Evolutionary conservation across 1,140 invertebrate genomes (phyloP).

Genomic region (Bombus turneri): DNA sequence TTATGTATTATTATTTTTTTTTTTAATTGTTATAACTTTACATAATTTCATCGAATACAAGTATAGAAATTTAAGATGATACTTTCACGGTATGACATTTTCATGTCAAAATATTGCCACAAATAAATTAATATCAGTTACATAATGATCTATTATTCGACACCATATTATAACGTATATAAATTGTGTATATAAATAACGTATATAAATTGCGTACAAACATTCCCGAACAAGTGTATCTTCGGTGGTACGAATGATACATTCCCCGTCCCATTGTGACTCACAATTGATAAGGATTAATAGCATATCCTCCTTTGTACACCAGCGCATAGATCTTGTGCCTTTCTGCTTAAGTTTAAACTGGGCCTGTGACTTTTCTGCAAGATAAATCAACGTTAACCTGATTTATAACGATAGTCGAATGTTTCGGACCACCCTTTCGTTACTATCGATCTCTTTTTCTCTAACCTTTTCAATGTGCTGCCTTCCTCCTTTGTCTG

Average conservation of each 20-base stretch:
- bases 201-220: not conserved
- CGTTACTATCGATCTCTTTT: slow-evolving; percentile 29
- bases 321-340: slow-evolving; percentile 14
- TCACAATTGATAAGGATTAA: slow-evolving; percentile 45
- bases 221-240: not conserved
- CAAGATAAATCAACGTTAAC: slow-evolving; percentile 52
- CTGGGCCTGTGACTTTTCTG: slow-evolving; percentile 42
- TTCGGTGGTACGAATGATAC: not conserved
- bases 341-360: slow-evolving; percentile 38
- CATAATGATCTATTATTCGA: too few species aligned
- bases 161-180: not conserved
- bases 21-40: too few species aligned
- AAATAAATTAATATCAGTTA: too few species aligned
- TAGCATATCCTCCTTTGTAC: slow-evolving; percentile 31
- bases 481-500: not conserved
- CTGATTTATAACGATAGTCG: slow-evolving; percentile 43
- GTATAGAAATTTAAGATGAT: too few species aligned
- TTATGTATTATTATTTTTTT: too few species aligned
- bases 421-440: slow-evolving; percentile 36
- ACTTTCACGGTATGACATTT: too few species aligned
- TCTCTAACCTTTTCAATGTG: slow-evolving; percentile 10
- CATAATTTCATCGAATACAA: too few species aligned
- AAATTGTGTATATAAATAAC: not conserved
- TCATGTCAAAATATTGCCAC: too few species aligned
- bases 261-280: slow-evolving; percentile 2